Base-by-base conservation (phyloP, 1,140 invertebrate species). In the Pseudoatta argentina region DNA sequence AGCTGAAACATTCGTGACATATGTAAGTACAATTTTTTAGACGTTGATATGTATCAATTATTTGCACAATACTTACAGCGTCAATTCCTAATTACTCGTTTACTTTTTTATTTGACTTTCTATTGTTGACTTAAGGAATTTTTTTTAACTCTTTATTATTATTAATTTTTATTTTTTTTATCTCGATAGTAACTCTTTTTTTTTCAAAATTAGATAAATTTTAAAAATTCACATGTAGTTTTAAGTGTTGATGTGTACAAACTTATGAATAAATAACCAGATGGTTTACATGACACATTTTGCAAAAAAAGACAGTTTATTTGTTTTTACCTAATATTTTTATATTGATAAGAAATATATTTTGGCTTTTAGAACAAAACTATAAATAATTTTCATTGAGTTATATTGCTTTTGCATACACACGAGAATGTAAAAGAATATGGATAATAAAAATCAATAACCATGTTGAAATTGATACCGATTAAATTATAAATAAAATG, bases 151-250 rank as follows among this genome's bases (percentile, higher is more conserved):
- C 39, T 44, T 39, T 7, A 39, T 39, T 8, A 39, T 39, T 87
- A 91, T 92, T 90, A 88, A 86, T 92, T 88, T 87, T 72, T 57
- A 72, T 57, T 18, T 66, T 61, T 27, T 73, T 51, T 53, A 12
- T 12, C 27, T 61, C 14, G 6, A 48, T 1, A 30, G 14, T 69
- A 48, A 51, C 7, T 82, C 4, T 8, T 79, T 21, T 18, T 67
- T 67, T 57, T 21, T 86, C 18, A 12, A 8, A 55, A 87, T 82
- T n/a, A 21, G 24, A 21, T 57, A 59, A 59, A 8, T 53, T 73
- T 34, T n/a, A 18, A 73, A n/a, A 51, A 16, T 73, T 75, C 1
- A 5, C 55, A 61, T 16, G 57, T 59, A 75, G 8, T 57, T 27
- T 34, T 73, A 73, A 82, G 12, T 51, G 34, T 3, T 63, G 67